These are phyloP conservation scores for Scleropages formosus DNA, from an alignment of 2,797 vertebrate species.

Conservation along the genomic window DNA sequence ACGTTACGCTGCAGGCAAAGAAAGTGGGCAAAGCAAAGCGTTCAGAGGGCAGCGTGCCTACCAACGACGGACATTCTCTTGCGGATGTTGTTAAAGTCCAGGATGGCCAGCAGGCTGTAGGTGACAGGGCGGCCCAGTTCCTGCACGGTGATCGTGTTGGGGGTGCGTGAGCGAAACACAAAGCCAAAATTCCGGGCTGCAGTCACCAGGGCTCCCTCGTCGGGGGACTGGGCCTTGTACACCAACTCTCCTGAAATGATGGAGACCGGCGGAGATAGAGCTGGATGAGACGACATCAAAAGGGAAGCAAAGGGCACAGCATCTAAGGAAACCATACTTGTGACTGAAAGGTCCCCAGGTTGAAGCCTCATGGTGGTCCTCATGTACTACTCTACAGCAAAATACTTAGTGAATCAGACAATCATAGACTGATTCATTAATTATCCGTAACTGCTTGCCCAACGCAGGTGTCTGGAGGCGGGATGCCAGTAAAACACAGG, in stretches of 20 bases:
- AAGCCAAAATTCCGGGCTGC: slow-evolving; percentile 91
- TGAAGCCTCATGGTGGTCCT: neutral
- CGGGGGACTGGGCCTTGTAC: slow-evolving; percentile 93
- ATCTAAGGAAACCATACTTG: neutral
- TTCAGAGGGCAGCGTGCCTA: slow-evolving; percentile 40
- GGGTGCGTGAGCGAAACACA: slow-evolving; percentile 86
- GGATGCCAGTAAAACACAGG: too few species aligned
- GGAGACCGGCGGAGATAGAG: slow-evolving; percentile 21
- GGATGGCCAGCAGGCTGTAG: slow-evolving; percentile 86
- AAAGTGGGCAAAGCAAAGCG: too few species aligned
- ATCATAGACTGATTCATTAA: too few species aligned
- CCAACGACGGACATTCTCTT: slow-evolving; percentile 95
- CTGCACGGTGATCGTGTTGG: slow-evolving; percentile 80
- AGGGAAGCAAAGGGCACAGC: neutral
- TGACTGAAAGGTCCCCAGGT: neutral
- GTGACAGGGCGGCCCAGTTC: slow-evolving; percentile 78
- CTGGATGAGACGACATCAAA: neutral
- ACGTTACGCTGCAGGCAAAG: neutral
- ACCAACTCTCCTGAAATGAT: slow-evolving; percentile 74
- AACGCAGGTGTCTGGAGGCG: too few species aligned
- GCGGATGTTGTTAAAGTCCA: slow-evolving; percentile 94
- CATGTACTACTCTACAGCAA: too few species aligned
- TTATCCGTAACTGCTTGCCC: too few species aligned
- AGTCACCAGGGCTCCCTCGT: slow-evolving; percentile 86
- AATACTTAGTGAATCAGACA: too few species aligned